Evolutionary conservation across 2,113 vertebrate species (phyloP).

Genomic region (Archocentrus centrarchus): DNA sequence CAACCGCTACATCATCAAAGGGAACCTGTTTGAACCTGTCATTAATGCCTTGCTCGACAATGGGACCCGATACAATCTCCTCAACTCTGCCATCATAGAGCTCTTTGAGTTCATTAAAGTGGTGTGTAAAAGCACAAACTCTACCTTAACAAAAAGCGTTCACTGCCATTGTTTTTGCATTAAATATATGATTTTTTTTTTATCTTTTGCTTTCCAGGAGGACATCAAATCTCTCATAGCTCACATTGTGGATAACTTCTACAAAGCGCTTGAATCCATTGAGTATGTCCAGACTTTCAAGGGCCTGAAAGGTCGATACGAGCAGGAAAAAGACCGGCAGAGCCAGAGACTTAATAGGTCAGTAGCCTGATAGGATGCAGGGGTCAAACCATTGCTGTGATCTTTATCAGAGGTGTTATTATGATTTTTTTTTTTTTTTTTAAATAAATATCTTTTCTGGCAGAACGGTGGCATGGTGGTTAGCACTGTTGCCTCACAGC

Average conservation of each 20-base stretch:
- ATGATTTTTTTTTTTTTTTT: too few species aligned
- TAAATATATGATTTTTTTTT: background rate
- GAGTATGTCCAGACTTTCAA: slow-evolving; percentile 99
- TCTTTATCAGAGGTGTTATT: background rate
- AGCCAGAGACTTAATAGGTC: slow-evolving; percentile 96
- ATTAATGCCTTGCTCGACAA: slow-evolving; percentile 98
- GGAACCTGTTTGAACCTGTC: slow-evolving; percentile 98
- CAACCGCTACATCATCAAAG: slow-evolving; percentile 98
- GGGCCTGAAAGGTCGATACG: slow-evolving; percentile 95
- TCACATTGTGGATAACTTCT: slow-evolving; percentile 99
- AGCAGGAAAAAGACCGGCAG: slow-evolving; percentile 96
- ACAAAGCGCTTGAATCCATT: slow-evolving; percentile 97
- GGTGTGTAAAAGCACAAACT: slow-evolving; percentile 80
- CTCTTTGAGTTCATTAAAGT: slow-evolving; percentile 99
- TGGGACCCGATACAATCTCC: slow-evolving; percentile 96
- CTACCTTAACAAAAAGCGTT: background rate
- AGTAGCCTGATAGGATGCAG: background rate
- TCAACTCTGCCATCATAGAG: slow-evolving; percentile 97
- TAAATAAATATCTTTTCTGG: too few species aligned
- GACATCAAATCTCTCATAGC: slow-evolving; percentile 97
- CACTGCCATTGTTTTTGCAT: background rate
- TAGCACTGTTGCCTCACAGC: too few species aligned
- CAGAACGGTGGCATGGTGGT: too few species aligned
- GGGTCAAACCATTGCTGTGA: background rate
- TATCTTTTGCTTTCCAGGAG: slow-evolving; percentile 83